A percentile compares a stretch with the other conserved stretches of the same genome.
These are phyloP conservation scores for Pseudomyrmex flavicornis DNA, from an alignment of 1,140 invertebrate genomes.

Conservation along the genomic window DNA sequence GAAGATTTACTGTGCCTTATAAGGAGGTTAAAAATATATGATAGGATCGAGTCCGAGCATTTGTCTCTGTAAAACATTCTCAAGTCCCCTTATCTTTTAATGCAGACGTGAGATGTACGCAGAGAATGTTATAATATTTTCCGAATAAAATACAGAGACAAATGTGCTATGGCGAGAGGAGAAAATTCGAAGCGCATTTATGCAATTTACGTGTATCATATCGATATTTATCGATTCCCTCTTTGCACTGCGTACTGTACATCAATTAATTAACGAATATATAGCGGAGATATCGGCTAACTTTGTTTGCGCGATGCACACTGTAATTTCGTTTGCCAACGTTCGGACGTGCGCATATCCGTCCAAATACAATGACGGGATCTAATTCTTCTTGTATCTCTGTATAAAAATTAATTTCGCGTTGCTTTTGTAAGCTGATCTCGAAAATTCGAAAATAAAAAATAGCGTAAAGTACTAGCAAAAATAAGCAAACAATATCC, in stretches of 20 bases:
- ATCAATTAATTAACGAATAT: slow-evolving; percentile 33
- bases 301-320: neutral
- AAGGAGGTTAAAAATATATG: slow-evolving; percentile 44
- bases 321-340: slow-evolving; percentile 33
- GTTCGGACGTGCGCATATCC: neutral
- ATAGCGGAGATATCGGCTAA: neutral
- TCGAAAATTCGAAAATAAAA: too few relatives aligned
- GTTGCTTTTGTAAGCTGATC: too few relatives aligned
- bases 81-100: slow-evolving; percentile 1
- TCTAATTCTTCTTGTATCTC: too few relatives aligned
- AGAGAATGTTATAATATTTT: slow-evolving; percentile 3
- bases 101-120: neutral
- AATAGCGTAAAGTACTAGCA: neutral
- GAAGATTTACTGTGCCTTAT: slow-evolving; percentile 32
- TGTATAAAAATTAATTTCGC: too few relatives aligned
- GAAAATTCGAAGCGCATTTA: neutral
- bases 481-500: slow-evolving; percentile 1
- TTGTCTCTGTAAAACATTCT: slow-evolving; percentile 40
- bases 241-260: neutral
- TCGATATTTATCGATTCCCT: slow-evolving; percentile 2
- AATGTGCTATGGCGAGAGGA: neutral
- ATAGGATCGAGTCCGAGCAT: slow-evolving; percentile 27
- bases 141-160: slow-evolving; percentile 18
- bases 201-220: neutral
- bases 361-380: neutral